A percentile compares a stretch with the other conserved stretches of the same genome.
Evolutionary conservation across 1,140 invertebrate genomes (phyloP).

Genomic region (Anthonomus grandis): DNA sequence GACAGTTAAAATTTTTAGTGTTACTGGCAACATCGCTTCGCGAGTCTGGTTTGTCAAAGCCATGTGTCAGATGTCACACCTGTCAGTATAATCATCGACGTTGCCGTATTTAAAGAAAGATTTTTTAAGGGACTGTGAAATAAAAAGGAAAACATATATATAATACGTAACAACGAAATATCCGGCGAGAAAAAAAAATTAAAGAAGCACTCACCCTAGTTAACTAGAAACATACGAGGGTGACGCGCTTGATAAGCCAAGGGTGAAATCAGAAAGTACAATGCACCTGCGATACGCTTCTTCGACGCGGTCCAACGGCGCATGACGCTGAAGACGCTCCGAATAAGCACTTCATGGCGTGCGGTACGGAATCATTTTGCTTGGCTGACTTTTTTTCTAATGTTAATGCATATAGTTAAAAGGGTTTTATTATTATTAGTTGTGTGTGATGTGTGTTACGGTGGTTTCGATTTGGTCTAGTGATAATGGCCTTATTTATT

Average conservation of each 20-base stretch:
- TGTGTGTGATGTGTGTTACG: too few species aligned
- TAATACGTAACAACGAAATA: not conserved
- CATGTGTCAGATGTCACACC: not conserved
- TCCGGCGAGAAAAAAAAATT: not conserved
- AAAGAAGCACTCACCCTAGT: constrained; percentile 16
- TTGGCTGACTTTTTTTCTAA: too few species aligned
- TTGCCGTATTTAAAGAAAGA: not conserved
- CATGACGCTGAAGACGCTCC: constrained; percentile 22
- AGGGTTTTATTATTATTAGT: too few species aligned
- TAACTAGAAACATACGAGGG: constrained; percentile 17
- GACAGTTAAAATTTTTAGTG: too few species aligned
- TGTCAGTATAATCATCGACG: not conserved
- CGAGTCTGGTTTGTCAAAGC: not conserved
- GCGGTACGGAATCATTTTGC: constrained; percentile 11
- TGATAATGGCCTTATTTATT: too few species aligned
- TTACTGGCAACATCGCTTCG: too few species aligned
- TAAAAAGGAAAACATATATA: not conserved
- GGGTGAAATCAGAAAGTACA: constrained; percentile 26
- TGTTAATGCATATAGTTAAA: too few species aligned
- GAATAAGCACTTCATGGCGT: constrained; percentile 18
- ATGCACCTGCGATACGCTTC: constrained; percentile 24
- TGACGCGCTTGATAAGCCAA: constrained; percentile 24
- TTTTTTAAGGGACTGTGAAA: not conserved
- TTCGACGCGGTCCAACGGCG: constrained; percentile 19
- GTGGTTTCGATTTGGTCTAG: too few species aligned